Evolutionary conservation across 2,113 vertebrate genomes (phyloP), one percentile per base, ranked within the genome.

Genomic region (Nibea coibor): DNA sequence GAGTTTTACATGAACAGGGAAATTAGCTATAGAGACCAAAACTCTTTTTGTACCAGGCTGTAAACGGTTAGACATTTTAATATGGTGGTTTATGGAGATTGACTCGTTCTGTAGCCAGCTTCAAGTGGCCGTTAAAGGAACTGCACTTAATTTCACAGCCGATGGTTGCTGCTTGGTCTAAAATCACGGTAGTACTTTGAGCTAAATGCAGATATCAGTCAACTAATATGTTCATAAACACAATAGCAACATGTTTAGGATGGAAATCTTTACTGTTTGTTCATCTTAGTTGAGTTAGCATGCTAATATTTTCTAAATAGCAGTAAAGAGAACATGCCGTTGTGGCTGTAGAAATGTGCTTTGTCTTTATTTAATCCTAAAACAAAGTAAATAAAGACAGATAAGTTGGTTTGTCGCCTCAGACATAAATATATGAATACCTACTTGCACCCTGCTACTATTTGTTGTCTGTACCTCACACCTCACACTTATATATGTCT

Each of bases 401-500:
- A 56, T 10, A 20, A 56, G 31, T 53, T 71, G 72, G n/a, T 16
- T 72, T 26, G 20, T 12, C 12, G 47, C 51, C 16, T 76, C 22
- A 50, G 24, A 67, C 57, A 73, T 61, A 75, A 39, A 58, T 78
- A 28, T 51, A 19, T 54, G 4, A 51, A 39, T 35, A 20, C 62
- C 12, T 50, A 5, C 39, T 19, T 19, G 22, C 22, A 73, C 39
- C 43, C 9, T 17, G 16, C 39, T 70, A 24, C 16, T 82, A 70
- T 87, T 79, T 81, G 68, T 64, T 82, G 26, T 65, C 67, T 78
- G 47, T 48, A 10, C 81, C 54, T 88, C 48, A 73, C 80, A 89
- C 80, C 56, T 85, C 51, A 59, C 68, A 76, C 35, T n/a, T 2
- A 10, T 45, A 10, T 50, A 28, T 22, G 65, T 62, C 35, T 61